Evolutionary conservation across 2,888 invertebrate genomes (phyloP).

Genomic region (Sminthurinus aureus): DNA sequence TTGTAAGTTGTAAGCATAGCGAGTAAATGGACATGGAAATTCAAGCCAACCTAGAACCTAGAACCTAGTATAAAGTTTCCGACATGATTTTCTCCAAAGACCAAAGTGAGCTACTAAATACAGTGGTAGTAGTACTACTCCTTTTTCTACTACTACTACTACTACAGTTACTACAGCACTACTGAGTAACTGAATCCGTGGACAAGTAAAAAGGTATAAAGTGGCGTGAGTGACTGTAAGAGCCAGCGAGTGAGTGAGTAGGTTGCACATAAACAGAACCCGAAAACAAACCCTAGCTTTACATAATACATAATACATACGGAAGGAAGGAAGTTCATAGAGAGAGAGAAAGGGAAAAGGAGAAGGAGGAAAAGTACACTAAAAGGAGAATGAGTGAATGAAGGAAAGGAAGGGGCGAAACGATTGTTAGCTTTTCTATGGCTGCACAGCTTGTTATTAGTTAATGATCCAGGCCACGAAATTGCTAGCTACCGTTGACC

Average conservation of each 20-base stretch:
- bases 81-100: conserved; percentile 16
- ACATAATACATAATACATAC: conserved; percentile 8
- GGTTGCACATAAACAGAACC: not conserved
- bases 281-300: not conserved
- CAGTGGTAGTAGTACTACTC: not conserved
- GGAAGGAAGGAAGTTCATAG: conserved; percentile 30
- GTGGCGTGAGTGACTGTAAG: not conserved
- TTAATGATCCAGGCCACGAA: conserved; percentile 37
- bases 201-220: conserved; percentile 19
- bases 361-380: not conserved
- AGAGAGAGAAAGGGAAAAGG: conserved; percentile 7
- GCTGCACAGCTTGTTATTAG: conserved; percentile 34
- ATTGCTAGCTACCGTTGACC: conserved; percentile 27
- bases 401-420: not conserved
- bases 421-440: conserved; percentile 13
- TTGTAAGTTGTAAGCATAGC: not conserved
- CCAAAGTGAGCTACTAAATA: not conserved
- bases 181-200: not conserved
- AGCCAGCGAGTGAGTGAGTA: conserved; percentile 9
- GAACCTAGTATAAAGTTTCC: conserved; percentile 34
- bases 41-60: conserved; percentile 1
- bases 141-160: not conserved
- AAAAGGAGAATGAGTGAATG: not conserved
- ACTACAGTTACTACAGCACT: too few species aligned
- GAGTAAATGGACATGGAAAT: conserved; percentile 33